These are phyloP conservation scores for Scolopax bukidnonensis DNA, from an alignment of 2,797 vertebrate species.

Conservation along the genomic window DNA sequence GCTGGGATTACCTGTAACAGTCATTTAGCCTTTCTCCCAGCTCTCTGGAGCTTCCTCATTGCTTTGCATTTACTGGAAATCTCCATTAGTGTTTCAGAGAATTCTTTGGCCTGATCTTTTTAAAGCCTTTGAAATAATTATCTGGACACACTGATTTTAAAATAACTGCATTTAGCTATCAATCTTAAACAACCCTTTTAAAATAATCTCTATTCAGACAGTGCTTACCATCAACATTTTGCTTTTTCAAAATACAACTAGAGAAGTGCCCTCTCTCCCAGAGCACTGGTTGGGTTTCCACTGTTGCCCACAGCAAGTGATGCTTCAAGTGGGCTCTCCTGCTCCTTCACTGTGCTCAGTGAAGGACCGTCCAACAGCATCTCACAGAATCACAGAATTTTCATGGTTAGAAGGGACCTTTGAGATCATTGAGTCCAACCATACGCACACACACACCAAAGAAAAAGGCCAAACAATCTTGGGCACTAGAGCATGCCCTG, in stretches of 20 bases:
- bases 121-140: not conserved
- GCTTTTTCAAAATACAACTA: not conserved
- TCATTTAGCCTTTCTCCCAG: not conserved
- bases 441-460: too few relatives aligned
- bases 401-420: too few relatives aligned
- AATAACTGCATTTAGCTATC: not conserved
- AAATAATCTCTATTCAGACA: not conserved
- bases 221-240: not conserved
- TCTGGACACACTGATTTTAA: not conserved
- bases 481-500: too few relatives aligned
- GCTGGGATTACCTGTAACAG: not conserved
- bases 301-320: not conserved
- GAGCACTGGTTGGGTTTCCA: too few relatives aligned
- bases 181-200: not conserved
- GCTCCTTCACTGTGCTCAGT: not conserved
- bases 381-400: not conserved
- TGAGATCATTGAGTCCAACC: too few relatives aligned
- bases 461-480: too few relatives aligned
- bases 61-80: not conserved
- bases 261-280: not conserved
- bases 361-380: fast-evolving
- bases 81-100: not conserved
- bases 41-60: not conserved
- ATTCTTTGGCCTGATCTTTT: not conserved
- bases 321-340: not conserved